A percentile compares a stretch with the other conserved stretches of the same genome.
phyloP scores from a whole-genome alignment of 2,888 invertebrate species.

The Idaea aversata region DNA sequence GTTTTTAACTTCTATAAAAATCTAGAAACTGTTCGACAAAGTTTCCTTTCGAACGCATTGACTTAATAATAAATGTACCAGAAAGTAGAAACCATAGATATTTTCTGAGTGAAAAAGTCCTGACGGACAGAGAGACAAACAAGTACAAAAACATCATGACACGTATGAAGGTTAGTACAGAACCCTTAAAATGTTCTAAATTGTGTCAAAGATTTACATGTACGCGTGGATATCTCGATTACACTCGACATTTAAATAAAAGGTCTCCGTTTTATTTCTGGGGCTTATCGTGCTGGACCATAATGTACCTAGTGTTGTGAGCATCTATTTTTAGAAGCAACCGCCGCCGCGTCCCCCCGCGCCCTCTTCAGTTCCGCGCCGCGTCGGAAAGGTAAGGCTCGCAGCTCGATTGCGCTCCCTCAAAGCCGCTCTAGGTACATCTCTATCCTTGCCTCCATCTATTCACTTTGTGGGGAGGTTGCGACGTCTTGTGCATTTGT shows the following conservation, averaged over 20 bases:
- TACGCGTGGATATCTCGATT: not conserved
- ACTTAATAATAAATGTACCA: no score
- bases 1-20: no score
- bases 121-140: no score
- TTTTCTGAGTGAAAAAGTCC: no score
- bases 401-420: conserved; percentile 62
- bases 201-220: not conserved
- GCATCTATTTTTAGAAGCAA: conserved; percentile 72
- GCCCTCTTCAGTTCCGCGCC: not conserved
- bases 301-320: conserved; percentile 43
- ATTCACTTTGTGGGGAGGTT: conserved; percentile 59
- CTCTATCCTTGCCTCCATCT: conserved; percentile 50
- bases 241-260: not conserved
- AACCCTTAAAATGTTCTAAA: not conserved
- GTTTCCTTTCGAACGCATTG: no score
- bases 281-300: conserved; percentile 8
- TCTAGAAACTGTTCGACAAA: no score
- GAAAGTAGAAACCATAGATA: no score
- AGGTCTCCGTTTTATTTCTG: conserved; percentile 18
- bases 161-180: no score
- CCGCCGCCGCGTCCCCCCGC: not conserved
- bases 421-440: conserved; percentile 37
- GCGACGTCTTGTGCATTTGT: conserved; percentile 68
- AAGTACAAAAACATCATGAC: no score
- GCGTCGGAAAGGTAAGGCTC: conserved; percentile 66